Percentiles rank a stretch among this genome's conserved stretches.
Evolutionary conservation across 1,140 invertebrate genomes (phyloP).

Genomic region (Doryteuthis pealeii): DNA sequence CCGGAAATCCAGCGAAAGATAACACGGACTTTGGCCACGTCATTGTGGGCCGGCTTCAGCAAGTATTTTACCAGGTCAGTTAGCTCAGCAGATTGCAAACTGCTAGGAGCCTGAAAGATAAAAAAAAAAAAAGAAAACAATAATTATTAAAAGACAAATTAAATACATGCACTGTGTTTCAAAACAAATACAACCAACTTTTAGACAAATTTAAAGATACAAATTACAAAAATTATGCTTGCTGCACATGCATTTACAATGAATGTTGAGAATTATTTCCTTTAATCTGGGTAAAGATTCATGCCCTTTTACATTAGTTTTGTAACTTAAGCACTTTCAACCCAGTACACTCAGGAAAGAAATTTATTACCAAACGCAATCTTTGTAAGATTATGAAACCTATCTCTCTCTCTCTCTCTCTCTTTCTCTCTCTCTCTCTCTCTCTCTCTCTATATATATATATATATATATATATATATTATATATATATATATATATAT

Average conservation of each 20-base stretch:
- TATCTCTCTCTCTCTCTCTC: too few relatives aligned
- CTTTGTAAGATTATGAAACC: too few relatives aligned
- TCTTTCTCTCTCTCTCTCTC: too few relatives aligned
- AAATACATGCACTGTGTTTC: background rate
- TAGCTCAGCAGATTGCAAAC: background rate
- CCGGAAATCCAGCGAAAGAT: slow-evolving; percentile 49
- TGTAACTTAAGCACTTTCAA: background rate
- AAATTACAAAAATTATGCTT: background rate
- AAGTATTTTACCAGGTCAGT: slow-evolving; percentile 32
- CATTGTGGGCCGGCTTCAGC: slow-evolving; percentile 27
- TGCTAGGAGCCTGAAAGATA: background rate
- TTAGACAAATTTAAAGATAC: background rate
- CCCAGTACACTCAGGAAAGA: too few relatives aligned
- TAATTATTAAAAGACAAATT: too few relatives aligned
- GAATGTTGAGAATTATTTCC: too few relatives aligned
- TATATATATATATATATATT: too few relatives aligned
- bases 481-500: too few relatives aligned
- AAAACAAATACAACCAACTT: too few relatives aligned
- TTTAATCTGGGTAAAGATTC: background rate
- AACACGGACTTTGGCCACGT: slow-evolving; percentile 40
- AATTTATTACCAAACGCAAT: too few relatives aligned
- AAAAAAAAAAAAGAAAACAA: background rate
- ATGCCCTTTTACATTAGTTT: background rate
- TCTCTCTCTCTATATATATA: too few relatives aligned
- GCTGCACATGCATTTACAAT: background rate